Conservation (phyloP, 2,797 vertebrate genomes). For the Halcyon smyrnensis region DNA sequence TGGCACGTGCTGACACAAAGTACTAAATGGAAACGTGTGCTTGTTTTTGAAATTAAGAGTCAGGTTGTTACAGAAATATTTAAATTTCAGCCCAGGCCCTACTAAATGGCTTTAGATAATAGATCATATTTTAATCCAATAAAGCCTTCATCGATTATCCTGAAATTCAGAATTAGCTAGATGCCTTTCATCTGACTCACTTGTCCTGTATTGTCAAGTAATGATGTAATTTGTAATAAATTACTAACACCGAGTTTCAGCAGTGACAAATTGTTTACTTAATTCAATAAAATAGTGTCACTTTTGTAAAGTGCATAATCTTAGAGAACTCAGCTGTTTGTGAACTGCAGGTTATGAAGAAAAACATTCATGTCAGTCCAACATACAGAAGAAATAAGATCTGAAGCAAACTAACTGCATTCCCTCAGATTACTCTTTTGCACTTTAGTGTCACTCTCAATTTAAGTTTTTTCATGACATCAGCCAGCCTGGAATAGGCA, state of each 20-base stretch:
- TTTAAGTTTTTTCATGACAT: conserved; percentile 26
- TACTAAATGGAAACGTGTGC: background rate
- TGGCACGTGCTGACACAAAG: background rate
- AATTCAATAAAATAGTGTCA: conserved; percentile 74
- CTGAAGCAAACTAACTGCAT: conserved; percentile 63
- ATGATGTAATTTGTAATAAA: conserved; percentile 75
- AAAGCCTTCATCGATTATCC: conserved; percentile 35
- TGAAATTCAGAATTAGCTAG: conserved; percentile 54
- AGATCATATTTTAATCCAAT: conserved; percentile 57
- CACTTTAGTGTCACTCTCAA: conserved; percentile 68
- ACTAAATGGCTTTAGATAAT: conserved; percentile 64
- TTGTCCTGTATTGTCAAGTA: conserved; percentile 52
- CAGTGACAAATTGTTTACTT: conserved; percentile 74
- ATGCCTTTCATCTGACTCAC: conserved; percentile 47
- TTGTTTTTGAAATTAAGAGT: conserved; percentile 46
- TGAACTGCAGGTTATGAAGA: conserved; percentile 64
- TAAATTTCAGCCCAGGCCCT: conserved; percentile 19
- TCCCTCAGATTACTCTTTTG: conserved; percentile 69
- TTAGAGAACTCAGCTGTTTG: conserved; percentile 55
- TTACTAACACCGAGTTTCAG: conserved; percentile 58
- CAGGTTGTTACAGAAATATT: conserved; percentile 2
- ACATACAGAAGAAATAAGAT: conserved; percentile 57
- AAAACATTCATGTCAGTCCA: conserved; percentile 62
- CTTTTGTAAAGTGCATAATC: conserved; percentile 47
- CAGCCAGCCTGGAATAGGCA: conserved; percentile 37